phyloP scores from a whole-genome alignment of 2,888 invertebrate species.

The Heliconius hortense region DNA sequence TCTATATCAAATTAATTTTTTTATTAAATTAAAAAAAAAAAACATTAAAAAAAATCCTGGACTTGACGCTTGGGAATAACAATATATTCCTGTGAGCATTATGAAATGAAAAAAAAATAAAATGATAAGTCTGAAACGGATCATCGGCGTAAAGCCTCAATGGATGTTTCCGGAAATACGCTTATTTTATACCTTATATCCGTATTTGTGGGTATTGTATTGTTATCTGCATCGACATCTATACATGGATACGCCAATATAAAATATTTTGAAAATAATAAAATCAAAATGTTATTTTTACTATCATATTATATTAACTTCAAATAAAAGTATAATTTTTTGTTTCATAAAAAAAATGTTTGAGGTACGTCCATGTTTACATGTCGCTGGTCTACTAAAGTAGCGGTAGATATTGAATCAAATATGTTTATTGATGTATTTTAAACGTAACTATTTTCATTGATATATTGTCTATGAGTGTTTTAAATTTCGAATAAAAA shows the following conservation, averaged over 20 bases:
- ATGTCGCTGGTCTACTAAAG: slow-evolving; percentile 30
- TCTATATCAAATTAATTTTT: not conserved
- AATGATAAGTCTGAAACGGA: slow-evolving; percentile 72
- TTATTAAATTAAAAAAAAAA: too few species aligned
- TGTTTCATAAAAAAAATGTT: slow-evolving; percentile 5
- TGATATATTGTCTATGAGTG: slow-evolving; percentile 41
- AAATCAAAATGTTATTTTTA: slow-evolving; percentile 5
- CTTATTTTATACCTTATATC: slow-evolving; percentile 80
- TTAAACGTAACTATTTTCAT: slow-evolving; percentile 48
- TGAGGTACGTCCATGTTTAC: slow-evolving; percentile 18
- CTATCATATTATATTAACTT: slow-evolving; percentile 1
- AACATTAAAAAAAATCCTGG: not conserved
- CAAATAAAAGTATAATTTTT: slow-evolving; percentile 3
- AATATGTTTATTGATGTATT: slow-evolving; percentile 35
- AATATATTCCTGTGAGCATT: slow-evolving; percentile 37
- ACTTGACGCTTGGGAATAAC: slow-evolving; percentile 26
- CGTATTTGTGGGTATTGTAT: slow-evolving; percentile 70
- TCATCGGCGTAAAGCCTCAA: slow-evolving; percentile 62
- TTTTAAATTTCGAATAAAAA: slow-evolving; percentile 15
- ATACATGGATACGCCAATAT: slow-evolving; percentile 13
- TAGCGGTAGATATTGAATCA: slow-evolving; percentile 47
- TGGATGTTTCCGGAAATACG: slow-evolving; percentile 78
- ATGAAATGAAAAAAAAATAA: slow-evolving; percentile 61
- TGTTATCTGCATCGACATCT: slow-evolving; percentile 58
- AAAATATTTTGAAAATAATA: not conserved